Base-by-base conservation (phyloP, 1,140 invertebrate genomes). In the Dryas iulia region DNA sequence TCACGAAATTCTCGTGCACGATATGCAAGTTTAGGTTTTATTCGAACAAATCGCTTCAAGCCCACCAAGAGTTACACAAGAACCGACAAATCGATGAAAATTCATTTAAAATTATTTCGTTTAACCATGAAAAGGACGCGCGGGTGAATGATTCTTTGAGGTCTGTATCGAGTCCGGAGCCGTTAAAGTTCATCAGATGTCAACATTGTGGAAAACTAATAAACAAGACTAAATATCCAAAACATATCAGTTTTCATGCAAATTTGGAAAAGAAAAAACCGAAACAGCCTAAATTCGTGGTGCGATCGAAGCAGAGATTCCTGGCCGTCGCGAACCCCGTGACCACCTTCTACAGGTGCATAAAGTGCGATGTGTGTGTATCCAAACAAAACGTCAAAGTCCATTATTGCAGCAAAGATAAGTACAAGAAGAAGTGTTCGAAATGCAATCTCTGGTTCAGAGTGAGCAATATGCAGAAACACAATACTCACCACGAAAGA, bases 131-230 rank as follows among this genome's bases (percentile, higher is more conserved):
- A 7, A 65, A 69, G 4, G 69, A 76, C 58, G 60, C 33, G 2
- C 53, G 59, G 12, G 57, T 71, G 0, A 76, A 74, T 8, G 64
- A 54, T 26, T 54, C 53, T 0, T 10, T 78, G 1, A 39, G 63
- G 7, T 70, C 53, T 10, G 33, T 59, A 11, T 30, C 65, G 6
- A 65, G 59, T 21, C 75, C 66, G 3, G 71, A 72, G 5, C 61
- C 61, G 7, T 58, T 80, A 23, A 78, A 78, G n/a, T 80, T 80
- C 4, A 71, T 73, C 14, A 68, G 71, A n/a, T 76, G 76, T 26
- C 73, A 72, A 21, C 53, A 74, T 10, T 80, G 78, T 26, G 68
- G 60, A 1, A 61, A 69, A 35, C 39, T 77, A 3, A 71, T 79
- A 5, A 75, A 73, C 7, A 77, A 75, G 30, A 23, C 54, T 12